These are phyloP conservation scores for Dicaeum eximium DNA, from an alignment of 2,113 vertebrate genomes.

Conservation along the genomic window DNA sequence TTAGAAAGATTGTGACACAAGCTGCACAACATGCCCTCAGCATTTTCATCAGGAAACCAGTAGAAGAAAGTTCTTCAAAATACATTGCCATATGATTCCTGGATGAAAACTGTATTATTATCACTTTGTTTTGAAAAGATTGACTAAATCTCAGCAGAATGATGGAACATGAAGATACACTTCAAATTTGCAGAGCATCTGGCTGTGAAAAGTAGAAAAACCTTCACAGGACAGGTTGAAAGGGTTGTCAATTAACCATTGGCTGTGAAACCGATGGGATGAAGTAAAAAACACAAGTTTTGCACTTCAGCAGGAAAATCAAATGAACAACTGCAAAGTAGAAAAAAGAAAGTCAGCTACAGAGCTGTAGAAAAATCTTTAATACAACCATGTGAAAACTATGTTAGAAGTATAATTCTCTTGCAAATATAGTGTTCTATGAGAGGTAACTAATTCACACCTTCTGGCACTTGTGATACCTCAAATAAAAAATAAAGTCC, in stretches of 20 bases:
- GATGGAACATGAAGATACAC: not conserved
- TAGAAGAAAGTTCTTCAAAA: not conserved
- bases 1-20: not conserved
- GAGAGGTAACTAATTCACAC: not conserved
- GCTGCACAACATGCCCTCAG: not conserved
- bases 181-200: not conserved
- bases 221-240: not conserved
- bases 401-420: not conserved
- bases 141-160: not conserved
- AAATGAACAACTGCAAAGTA: not conserved
- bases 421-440: not conserved
- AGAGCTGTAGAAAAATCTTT: not conserved
- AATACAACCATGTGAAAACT: not conserved
- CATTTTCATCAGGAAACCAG: not conserved
- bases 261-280: not conserved
- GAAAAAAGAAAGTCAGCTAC: not conserved
- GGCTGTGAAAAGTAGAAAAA: not conserved
- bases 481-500: not conserved
- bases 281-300: not conserved
- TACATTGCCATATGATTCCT: not conserved
- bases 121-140: not conserved
- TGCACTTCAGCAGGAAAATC: not conserved
- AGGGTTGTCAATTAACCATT: not conserved
- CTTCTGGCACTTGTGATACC: not conserved
- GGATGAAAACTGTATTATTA: not conserved